Evolutionary conservation across 1,140 invertebrate species (phyloP), one percentile per base, ranked within the genome.

Genomic region (Aphelenchoides fujianensis): DNA sequence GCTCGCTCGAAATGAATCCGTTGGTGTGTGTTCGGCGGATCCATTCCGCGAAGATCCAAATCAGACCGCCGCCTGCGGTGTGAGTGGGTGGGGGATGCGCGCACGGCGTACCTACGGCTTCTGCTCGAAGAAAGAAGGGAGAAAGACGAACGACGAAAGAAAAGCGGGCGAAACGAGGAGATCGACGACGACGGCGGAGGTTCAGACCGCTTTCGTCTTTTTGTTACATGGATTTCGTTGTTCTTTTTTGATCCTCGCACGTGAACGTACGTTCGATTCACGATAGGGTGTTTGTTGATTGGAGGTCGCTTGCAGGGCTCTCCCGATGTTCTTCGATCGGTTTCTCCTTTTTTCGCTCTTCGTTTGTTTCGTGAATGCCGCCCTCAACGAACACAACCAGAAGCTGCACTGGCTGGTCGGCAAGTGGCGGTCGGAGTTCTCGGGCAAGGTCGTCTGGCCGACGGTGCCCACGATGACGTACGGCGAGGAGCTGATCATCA

Each of bases 381-480:
- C 16, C 2, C 53, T 66, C 27, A 66, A 66, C 31, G 32, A 66
- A 35, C 3, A 66, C 32, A 66, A 66, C 31, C 0, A 34, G 1
- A 66, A 74, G 41, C 41, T 78, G n/a, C 67, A 63, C 52, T 80
- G 77, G 80, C 61, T 81, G 28, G 54, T 74, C 28, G 82, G 82
- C 23, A 83, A 84, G 77, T 83, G 82, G 82, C 59, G 82, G 27
- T 83, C 81, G 23, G 82, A 83, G 68, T 82, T 82, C 61, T 79
- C 77, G 30, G 82, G 82, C 32, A 83, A 83, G 73, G 72, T 84
- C 36, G 74, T 83, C 54, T 83, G 82, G 82, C 82, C 82, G 2
- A 83, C 82, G 9, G 81, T 83, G 19, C 82, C 82, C n/a, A 83
- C 82, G 19, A 83, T 83, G 82, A 83, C 83, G n/a, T 83, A 74